A percentile compares a stretch with the other conserved stretches of the same genome.
Conservation (phyloP, 2,113 vertebrate genomes). For the Platysternon megacephalum region DNA sequence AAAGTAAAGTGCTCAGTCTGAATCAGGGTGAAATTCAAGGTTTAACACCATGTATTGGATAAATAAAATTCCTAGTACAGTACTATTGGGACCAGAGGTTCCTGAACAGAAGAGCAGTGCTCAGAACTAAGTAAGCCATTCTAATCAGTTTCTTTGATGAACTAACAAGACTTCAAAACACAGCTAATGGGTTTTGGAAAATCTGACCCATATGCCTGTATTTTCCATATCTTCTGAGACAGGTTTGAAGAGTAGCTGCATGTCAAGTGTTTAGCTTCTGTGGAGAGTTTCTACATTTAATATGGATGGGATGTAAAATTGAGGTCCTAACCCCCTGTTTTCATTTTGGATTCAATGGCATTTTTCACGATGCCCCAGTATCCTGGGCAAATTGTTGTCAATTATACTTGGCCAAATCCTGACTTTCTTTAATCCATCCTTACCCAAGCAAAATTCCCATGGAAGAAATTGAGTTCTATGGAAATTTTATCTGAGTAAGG, state of each 20-base stretch:
- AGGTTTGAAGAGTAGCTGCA: conserved; percentile 23
- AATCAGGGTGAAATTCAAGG: conserved; percentile 60
- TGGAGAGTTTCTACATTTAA: conserved; percentile 32
- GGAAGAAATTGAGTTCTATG: neutral
- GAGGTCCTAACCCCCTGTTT: neutral
- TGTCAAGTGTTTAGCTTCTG: conserved; percentile 31
- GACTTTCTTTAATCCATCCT: conserved; percentile 16
- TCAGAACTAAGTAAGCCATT: conserved; percentile 14
- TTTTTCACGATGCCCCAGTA: neutral
- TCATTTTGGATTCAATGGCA: neutral
- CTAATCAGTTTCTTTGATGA: conserved; percentile 41
- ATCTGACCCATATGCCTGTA: conserved; percentile 20
- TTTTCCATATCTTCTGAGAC: conserved; percentile 35
- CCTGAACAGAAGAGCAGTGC: conserved; percentile 7
- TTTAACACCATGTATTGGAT: neutral
- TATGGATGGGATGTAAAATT: conserved; percentile 1
- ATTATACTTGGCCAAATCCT: neutral
- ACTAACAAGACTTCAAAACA: conserved; percentile 32
- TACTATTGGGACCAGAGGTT: neutral
- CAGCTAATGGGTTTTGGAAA: conserved; percentile 50
- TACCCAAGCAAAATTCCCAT: neutral
- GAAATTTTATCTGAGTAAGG: neutral
- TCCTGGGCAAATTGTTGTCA: neutral
- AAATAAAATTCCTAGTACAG: conserved; percentile 13
- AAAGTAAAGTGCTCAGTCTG: conserved; percentile 66